Evolutionary conservation across 1,140 invertebrate genomes (phyloP).

Genomic region (Ceratoteleas bidentatus): DNA sequence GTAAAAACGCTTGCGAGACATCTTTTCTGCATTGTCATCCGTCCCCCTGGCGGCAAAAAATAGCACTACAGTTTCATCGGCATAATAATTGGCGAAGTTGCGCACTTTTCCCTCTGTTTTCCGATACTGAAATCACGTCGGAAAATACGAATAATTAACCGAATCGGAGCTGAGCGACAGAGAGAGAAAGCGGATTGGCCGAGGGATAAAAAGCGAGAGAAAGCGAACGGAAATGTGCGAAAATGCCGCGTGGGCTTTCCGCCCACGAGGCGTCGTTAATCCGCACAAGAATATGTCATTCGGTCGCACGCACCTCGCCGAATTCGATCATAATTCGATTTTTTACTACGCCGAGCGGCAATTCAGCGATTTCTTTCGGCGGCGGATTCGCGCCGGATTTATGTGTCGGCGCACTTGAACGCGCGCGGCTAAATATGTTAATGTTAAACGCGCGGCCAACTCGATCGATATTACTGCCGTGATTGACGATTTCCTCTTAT

Average conservation of each 20-base stretch:
- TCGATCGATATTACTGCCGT: conserved; percentile 36
- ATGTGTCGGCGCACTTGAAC: conserved; percentile 23
- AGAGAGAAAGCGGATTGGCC: too few species aligned
- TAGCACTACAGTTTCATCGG: too few species aligned
- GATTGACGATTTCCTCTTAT: conserved; percentile 40
- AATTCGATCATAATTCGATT: conserved; percentile 19
- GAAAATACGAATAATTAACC: too few species aligned
- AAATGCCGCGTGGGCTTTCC: conserved; percentile 47
- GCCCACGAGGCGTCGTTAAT: conserved; percentile 63
- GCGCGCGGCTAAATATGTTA: conserved; percentile 38
- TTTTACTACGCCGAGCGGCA: conserved; percentile 2
- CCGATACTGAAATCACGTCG: too few species aligned
- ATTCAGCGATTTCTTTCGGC: conserved; percentile 29
- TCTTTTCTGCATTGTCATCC: too few species aligned
- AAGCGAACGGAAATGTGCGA: conserved; percentile 36
- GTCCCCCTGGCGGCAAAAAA: too few species aligned
- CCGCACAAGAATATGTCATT: conserved; percentile 55
- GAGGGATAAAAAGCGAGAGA: neutral
- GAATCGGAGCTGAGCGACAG: too few species aligned
- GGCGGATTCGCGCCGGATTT: conserved; percentile 20
- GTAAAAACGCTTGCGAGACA: too few species aligned
- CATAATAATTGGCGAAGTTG: too few species aligned
- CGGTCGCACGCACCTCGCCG: conserved; percentile 48
- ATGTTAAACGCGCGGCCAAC: conserved; percentile 23
- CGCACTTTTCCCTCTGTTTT: too few species aligned